phyloP scores from a whole-genome alignment of 2,888 invertebrate species.

The Melinaea marsaeus region DNA sequence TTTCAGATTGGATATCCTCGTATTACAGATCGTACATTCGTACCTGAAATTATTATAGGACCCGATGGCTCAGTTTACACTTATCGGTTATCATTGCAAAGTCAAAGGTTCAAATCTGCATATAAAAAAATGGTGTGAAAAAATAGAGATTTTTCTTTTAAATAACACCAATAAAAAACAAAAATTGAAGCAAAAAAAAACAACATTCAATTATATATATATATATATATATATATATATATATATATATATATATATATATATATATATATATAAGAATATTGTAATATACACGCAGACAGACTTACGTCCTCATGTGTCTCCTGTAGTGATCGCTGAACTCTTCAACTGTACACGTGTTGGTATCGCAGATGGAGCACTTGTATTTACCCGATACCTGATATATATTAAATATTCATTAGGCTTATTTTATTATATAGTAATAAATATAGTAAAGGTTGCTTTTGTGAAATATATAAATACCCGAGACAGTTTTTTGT shows the following conservation, averaged over 20 bases:
- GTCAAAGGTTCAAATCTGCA: background rate
- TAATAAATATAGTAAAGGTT: too few species aligned
- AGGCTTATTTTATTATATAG: too few species aligned
- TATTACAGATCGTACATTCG: constrained; percentile 56
- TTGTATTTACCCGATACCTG: constrained; percentile 57
- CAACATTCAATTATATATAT: too few species aligned
- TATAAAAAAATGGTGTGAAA: background rate
- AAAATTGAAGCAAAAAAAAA: too few species aligned
- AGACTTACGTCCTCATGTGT: constrained; percentile 55
- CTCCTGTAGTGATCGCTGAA: constrained; percentile 61
- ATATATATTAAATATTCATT: constrained; percentile 28
- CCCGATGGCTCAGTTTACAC: background rate
- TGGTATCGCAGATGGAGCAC: constrained; percentile 60
- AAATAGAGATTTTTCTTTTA: background rate
- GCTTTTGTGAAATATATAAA: too few species aligned
- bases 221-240: too few species aligned
- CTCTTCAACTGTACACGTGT: constrained; percentile 51
- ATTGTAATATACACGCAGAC: background rate
- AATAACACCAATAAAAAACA: background rate
- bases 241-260: too few species aligned
- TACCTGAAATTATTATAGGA: constrained; percentile 41
- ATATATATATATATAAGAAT: background rate
- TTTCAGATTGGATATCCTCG: constrained; percentile 51
- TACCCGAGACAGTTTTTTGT: too few species aligned
- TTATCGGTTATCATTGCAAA: background rate